phyloP scores from a whole-genome alignment of 2,113 vertebrate genomes.

The Symphodus melops region DNA sequence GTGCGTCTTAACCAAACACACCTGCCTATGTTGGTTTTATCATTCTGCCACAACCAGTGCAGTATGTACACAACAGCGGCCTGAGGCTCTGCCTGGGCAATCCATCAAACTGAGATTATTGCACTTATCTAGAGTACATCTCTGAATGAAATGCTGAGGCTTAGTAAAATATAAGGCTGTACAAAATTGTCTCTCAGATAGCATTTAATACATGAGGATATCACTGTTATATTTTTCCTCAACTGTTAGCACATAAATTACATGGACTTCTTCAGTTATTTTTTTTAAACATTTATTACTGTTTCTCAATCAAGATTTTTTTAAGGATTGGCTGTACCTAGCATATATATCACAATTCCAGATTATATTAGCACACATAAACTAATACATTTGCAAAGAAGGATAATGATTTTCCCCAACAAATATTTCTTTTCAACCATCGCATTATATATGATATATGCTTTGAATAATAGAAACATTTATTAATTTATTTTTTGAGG shows the following conservation, averaged over 20 bases:
- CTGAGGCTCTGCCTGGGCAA: conserved; percentile 69
- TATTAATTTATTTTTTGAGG: too few relatives aligned
- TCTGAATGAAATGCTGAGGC: conserved; percentile 76
- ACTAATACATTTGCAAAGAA: too few relatives aligned
- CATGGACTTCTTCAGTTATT: too few relatives aligned
- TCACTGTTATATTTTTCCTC: conserved; percentile 61
- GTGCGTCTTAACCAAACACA: conserved; percentile 86
- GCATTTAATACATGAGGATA: conserved; percentile 64
- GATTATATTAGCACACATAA: too few relatives aligned
- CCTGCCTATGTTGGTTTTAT: conserved; percentile 77
- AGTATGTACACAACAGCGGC: conserved; percentile 79
- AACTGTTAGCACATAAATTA: conserved; percentile 13
- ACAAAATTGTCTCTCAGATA: conserved; percentile 76
- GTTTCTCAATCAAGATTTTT: not conserved
- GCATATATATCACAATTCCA: too few relatives aligned
- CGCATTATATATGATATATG: too few relatives aligned
- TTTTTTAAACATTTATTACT: not conserved
- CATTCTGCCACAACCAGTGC: conserved; percentile 67
- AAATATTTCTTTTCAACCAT: too few relatives aligned
- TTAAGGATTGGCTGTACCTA: too few relatives aligned
- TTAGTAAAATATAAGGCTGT: conserved; percentile 80
- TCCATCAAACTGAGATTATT: conserved; percentile 81
- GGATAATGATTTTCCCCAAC: too few relatives aligned
- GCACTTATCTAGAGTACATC: conserved; percentile 82
- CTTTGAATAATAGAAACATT: too few relatives aligned